Evolutionary conservation across 2,113 vertebrate species (phyloP), one percentile per base, ranked within the genome.

Genomic region (Noturus placidus): DNA sequence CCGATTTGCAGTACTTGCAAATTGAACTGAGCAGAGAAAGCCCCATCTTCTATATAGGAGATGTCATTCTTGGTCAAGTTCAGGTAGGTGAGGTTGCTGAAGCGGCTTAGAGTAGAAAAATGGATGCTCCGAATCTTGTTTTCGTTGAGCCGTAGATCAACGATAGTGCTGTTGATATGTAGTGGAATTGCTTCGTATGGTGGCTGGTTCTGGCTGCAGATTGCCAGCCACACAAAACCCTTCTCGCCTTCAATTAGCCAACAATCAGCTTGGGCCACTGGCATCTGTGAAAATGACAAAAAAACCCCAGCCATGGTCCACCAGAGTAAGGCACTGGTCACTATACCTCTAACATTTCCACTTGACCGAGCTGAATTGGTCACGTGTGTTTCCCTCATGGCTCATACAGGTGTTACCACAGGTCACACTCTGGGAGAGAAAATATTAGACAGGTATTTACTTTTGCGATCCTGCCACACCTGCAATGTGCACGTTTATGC

Each of bases 31-130:
- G 97, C 97, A 0, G 98, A 96, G 95, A 99, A 99, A 35, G 98
- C 98, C 72, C 98, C 98, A 0, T 99, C 98, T 92, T 99, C 98
- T 38, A 99, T 96, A 67, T 97, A 99, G 92, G 96, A 96, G 88
- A 99, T 98, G 90, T 99, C 97, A 42, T 99, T 99, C 96, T 99
- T 99, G 56, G 98, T 99, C 94, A 99, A 95, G 95, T 99, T 99
- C 93, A 99, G 97, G 93, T 99, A 99, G 91, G 98, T 99, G 92
- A 99, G 97, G 96, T 99, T 99, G 82, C 97, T 97, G 0, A 99
- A 99, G 92, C 98, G 97, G 92, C 97, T 99, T 79, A 99, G 97
- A 0, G 97, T 96, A n/a, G 97, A 96, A 7, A 96, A 96, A 91
- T 97, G 98, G 88, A 99, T 97, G 0, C 96, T 97, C 88, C 97